Base-by-base conservation (phyloP, 1,140 invertebrate species). In the Macrobrachium nipponense region DNA sequence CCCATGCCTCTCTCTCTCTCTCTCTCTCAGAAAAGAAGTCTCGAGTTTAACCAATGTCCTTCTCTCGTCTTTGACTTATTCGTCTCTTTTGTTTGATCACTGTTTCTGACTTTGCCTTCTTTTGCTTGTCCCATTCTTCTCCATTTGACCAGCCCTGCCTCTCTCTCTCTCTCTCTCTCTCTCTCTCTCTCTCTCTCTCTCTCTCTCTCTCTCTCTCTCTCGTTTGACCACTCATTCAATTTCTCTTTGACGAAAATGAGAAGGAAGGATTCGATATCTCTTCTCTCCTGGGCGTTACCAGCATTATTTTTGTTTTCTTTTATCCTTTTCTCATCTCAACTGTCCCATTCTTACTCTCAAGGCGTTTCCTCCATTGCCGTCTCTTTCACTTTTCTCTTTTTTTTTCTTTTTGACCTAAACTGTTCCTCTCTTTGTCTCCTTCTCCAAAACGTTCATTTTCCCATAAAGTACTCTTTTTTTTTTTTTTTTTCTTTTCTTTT, bases 121-220 rank as follows among this genome's bases (percentile, higher is more conserved):
- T n/a, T n/a, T n/a, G n/a, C n/a, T 23, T 10, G 15, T 73, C 72
- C 43, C 72, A n/a, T 51, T 73, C 72, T 73, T 73, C 72, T 73
- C 72, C 58, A 27, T 73, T 51, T 73, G 36, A 44, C 27, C n/a
- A n/a, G n/a, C 27, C 27, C 27, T 36, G 1, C 27, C 1, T 36
- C 27, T 36, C 27, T 36, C 27, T 36, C 27, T 36, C 27, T 36
- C 27, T 36, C 27, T 36, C 27, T 36, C 27, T 36, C 27, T 36
- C 77, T 60, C 23, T 27, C 70, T 27, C n/a, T 73, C 70, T 27
- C 70, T 73, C 23, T 27, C 70, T 27, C 70, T 73, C 70, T 27
- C 70, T 27, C 23, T 73, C 70, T 27, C 70, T 73, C 72, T 73
- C 20, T 73, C 72, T 73, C 72, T 18, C 11, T 43, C n/a, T 27